These are phyloP conservation scores for Steinernema feltiae DNA, from an alignment of 1,140 invertebrate species.

Conservation along the genomic window DNA sequence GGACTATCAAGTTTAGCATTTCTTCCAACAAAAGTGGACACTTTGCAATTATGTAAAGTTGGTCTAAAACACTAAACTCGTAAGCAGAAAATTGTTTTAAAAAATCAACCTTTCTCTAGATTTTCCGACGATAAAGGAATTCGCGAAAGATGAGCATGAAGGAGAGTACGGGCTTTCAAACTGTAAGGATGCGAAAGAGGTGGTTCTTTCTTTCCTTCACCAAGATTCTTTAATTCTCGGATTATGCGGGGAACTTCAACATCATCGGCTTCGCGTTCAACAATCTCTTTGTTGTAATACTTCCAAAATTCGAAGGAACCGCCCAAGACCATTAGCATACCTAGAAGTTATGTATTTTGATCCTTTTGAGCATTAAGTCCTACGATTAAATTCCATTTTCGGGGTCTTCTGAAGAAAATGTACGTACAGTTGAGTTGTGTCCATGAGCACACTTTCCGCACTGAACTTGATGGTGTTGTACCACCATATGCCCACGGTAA, in stretches of 20 bases:
- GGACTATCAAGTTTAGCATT: constrained; percentile 89
- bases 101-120: constrained; percentile 69
- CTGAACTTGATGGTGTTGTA: constrained; percentile 92
- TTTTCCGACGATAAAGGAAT: constrained; percentile 73
- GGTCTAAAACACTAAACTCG: constrained; percentile 10
- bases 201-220: constrained; percentile 88
- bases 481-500: constrained; percentile 94
- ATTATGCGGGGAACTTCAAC: constrained; percentile 89
- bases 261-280: constrained; percentile 86
- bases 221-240: constrained; percentile 77
- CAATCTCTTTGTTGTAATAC: constrained; percentile 84
- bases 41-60: constrained; percentile 19
- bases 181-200: constrained; percentile 90
- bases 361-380: constrained; percentile 37
- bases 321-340: constrained; percentile 88
- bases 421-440: constrained; percentile 90
- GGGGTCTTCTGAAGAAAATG: constrained; percentile 91
- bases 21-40: constrained; percentile 73
- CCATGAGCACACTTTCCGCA: constrained; percentile 79
- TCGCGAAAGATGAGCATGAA: constrained; percentile 85
- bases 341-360: constrained; percentile 47
- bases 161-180: constrained; percentile 84
- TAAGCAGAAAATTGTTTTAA: no score
- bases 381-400: constrained; percentile 80
- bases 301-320: constrained; percentile 93